Evolutionary conservation across 2,888 invertebrate species (phyloP), one percentile per base, ranked within the genome.

Genomic region (Eupeodes luniger): DNA sequence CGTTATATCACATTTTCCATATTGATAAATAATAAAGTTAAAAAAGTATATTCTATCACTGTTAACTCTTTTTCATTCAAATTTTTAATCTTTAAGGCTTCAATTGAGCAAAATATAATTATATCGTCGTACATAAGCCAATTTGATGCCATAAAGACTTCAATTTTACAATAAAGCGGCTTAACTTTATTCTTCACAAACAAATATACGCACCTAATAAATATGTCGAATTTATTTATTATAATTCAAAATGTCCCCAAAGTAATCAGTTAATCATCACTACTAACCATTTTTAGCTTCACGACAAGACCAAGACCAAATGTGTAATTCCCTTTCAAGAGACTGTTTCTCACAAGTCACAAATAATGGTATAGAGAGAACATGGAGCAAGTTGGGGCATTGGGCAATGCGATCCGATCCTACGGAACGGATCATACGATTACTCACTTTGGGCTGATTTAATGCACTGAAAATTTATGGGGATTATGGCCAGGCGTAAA

Each of bases 371-470:
- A 3, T 34, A 51, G 59, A 34, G 59, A 76, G 75, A 27, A 27
- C 27, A 27, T 27, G 27, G 27, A 27, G 27, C 27, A 27, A 27
- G 27, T 27, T 27, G 27, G 27, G 27, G 27, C 27, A 27, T 27
- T 59, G 57, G 70, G 9, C 47, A 40, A 77, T 14, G n/a, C 36
- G 55, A 76, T 66, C 75, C 69, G 62, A 62, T 27, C 27, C 27
- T 27, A 27, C 27, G 27, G 27, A 27, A 27, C 27, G 27, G 27
- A 27, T 27, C 7, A 9, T 55, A 55, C 77, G 77, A 88, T 81
- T 84, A 88, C 72, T 77, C 84, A 77, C 80, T 83, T 80, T 76
- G 27, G 61, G 34, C 70, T 88, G 87, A 88, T 88, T 88, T 88
- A 88, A 53, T 79, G n/a, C 44, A 5, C 44, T 6, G 14, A 47